Evolutionary conservation across 2,797 vertebrate species (phyloP), one percentile per base, ranked within the genome.

Genomic region (Halcyon leucocephala): DNA sequence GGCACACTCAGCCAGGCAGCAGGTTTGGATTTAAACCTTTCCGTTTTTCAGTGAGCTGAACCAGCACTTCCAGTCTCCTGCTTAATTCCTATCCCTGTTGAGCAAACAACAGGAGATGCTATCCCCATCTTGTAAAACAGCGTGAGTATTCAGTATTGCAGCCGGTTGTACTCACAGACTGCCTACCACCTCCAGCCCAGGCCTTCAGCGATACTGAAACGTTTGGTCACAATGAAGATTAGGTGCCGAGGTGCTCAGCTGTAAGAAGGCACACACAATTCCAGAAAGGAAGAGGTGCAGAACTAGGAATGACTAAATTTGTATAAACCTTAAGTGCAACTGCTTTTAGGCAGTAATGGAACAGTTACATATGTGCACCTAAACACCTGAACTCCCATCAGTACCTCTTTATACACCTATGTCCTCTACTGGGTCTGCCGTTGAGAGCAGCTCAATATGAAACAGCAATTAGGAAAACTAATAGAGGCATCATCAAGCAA

Each of bases 381-480:
- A 20, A 41, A 54, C 48, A 49, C 66, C 88, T 79, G 71, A 76
- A 58, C 58, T 72, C 31, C 62, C 57, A 14, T 33, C 16, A 35
- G 41, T 25, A 61, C 61, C 51, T 78, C 81, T 54, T 65, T 33
- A 54, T 51, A 51, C 72, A 90, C 76, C 39, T 42, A 13, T 12
- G 29, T 55, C 73, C 52, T 71, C 89, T 51, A 5, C 8, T 14
- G 21, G 46, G 48, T 82, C 42, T 66, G 60, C 26, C 80, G 24
- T 3, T 39, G 29, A 57, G n/a, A 65, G 22, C 24, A 52, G n/a
- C 28, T 67, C 66, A 52, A 7, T 24, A 37, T 19, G 33, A 65
- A 92, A 82, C 5, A 85, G 64, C 28, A 80, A 29, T 16, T 46
- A 48, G 41, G 77, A 72, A 90, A 89, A 89, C 28, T 9, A 67